A percentile compares a stretch with the other conserved stretches of the same genome.
Evolutionary conservation across 92 coral and sea anemone genomes (phyloP).

Genomic region (Epizoanthus scotinus): DNA sequence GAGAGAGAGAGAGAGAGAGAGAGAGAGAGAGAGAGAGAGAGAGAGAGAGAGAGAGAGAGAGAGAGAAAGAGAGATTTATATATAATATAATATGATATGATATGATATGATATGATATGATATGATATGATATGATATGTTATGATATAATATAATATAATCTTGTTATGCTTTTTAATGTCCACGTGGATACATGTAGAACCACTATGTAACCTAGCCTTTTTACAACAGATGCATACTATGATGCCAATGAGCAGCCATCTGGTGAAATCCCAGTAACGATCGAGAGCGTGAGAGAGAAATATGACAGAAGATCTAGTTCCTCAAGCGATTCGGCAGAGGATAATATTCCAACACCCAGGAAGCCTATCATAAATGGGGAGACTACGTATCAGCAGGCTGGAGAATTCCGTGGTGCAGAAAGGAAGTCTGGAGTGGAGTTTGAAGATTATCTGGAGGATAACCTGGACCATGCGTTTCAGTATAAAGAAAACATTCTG

Average conservation of each 20-base stretch:
- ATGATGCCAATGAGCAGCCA: slow-evolving; percentile 24
- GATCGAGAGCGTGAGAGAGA: slow-evolving; percentile 11
- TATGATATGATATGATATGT: too few relatives aligned
- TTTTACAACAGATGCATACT: slow-evolving; percentile 16
- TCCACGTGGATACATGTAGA: too few relatives aligned
- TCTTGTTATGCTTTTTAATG: too few relatives aligned
- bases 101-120: too few relatives aligned
- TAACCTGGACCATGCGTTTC: slow-evolving; percentile 34
- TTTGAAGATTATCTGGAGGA: slow-evolving; percentile 31
- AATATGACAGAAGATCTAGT: slow-evolving; percentile 31
- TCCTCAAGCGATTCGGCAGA: slow-evolving; percentile 26
- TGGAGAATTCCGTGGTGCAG: not conserved
- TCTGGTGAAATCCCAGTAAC: not conserved
- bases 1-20: too few relatives aligned
- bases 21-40: too few relatives aligned
- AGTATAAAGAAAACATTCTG: slow-evolving; percentile 12
- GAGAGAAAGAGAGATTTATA: too few relatives aligned
- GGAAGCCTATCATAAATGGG: slow-evolving; percentile 7
- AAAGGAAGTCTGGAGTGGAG: slow-evolving; percentile 37
- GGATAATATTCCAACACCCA: not conserved
- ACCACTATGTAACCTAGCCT: too few relatives aligned
- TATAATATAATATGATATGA: too few relatives aligned
- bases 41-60: too few relatives aligned
- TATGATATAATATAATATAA: too few relatives aligned
- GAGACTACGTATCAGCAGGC: too few relatives aligned